A percentile compares a stretch with the other conserved stretches of the same genome.
phyloP scores from a whole-genome alignment of 2,113 vertebrate species.

The Orientallactaga bullata region DNA sequence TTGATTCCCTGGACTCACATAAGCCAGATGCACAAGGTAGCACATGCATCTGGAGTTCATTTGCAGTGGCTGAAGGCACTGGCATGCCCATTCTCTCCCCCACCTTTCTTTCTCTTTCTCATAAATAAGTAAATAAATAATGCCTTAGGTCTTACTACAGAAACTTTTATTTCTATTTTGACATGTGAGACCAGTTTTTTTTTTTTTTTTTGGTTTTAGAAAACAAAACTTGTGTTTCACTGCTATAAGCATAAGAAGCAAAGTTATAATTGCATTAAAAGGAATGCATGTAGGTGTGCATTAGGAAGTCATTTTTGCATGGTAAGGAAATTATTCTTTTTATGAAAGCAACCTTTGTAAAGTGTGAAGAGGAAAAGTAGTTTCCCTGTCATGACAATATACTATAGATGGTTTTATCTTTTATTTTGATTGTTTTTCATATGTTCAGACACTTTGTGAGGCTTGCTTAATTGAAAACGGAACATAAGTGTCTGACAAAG shows the following conservation, averaged over 20 bases:
- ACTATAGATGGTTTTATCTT: slow-evolving; percentile 9
- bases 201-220: too few species aligned
- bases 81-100: too few species aligned
- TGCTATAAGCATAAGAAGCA: slow-evolving; percentile 7
- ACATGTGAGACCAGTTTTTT: slow-evolving; percentile 5
- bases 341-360: slow-evolving; percentile 23
- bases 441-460: slow-evolving; percentile 17
- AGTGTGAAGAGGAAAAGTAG: slow-evolving; percentile 44
- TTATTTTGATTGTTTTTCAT: slow-evolving; percentile 50
- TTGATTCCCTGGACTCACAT: too few species aligned
- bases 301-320: slow-evolving; percentile 45
- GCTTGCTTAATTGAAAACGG: slow-evolving; percentile 60
- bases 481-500: slow-evolving; percentile 16
- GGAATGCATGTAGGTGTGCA: slow-evolving; percentile 56
- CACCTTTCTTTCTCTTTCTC: too few species aligned
- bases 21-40: too few species aligned
- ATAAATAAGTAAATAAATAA: slow-evolving; percentile 9
- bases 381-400: neutral
- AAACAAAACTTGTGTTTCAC: neutral
- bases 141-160: neutral
- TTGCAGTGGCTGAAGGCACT: too few species aligned
- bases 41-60: too few species aligned
- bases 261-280: slow-evolving; percentile 43
- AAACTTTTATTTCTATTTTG: slow-evolving; percentile 54
- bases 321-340: slow-evolving; percentile 48